phyloP scores from a whole-genome alignment of 2,113 vertebrate genomes.

The Heterocephalus glaber region DNA sequence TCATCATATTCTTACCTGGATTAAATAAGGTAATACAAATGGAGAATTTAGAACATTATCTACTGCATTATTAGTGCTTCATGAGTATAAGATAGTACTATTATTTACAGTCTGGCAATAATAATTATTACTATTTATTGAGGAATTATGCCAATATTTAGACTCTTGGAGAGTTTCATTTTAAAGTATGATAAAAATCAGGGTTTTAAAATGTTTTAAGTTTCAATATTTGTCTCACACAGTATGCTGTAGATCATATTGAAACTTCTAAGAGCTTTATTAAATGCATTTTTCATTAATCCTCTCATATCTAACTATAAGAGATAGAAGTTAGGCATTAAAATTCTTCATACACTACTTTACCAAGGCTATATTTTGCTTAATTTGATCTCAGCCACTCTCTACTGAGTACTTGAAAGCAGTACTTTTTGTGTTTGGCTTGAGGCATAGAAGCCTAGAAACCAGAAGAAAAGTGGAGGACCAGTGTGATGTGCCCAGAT shows the following conservation, averaged over 20 bases:
- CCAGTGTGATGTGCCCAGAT: background rate
- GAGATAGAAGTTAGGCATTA: conserved; percentile 16
- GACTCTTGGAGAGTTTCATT: conserved; percentile 16
- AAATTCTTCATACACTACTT: conserved; percentile 16
- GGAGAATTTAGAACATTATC: background rate
- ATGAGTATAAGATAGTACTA: background rate
- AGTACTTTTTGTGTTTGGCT: background rate
- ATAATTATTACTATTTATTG: background rate
- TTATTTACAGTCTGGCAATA: background rate
- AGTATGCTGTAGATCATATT: conserved; percentile 17
- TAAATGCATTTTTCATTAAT: conserved; percentile 59
- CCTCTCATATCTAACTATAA: background rate
- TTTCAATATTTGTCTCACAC: conserved; percentile 29
- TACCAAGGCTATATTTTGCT: background rate
- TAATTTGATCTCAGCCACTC: background rate
- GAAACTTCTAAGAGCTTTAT: conserved; percentile 45
- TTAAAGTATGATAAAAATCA: conserved; percentile 24
- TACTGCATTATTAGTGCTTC: background rate
- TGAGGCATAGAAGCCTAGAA: background rate
- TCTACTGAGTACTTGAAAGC: background rate
- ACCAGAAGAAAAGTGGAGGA: background rate
- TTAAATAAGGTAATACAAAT: background rate
- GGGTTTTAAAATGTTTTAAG: conserved; percentile 5
- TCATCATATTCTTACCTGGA: background rate
- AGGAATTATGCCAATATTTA: background rate